Conservation (phyloP, 2,113 vertebrate species). For the Perca schrenkii region DNA sequence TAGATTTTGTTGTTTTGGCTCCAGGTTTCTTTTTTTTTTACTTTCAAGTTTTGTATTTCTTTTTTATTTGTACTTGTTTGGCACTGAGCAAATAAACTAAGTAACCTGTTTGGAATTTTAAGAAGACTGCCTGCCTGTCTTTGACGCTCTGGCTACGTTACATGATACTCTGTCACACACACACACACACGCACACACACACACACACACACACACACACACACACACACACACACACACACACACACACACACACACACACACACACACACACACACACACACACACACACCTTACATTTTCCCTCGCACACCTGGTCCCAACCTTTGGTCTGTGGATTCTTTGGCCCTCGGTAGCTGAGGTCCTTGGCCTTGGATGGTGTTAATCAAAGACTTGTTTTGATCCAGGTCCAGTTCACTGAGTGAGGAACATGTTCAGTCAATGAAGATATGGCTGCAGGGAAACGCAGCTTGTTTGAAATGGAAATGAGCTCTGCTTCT, state of each 20-base stretch:
- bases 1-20: too few relatives aligned
- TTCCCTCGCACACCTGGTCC: conserved; percentile 59
- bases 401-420: conserved; percentile 70
- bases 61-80: too few relatives aligned
- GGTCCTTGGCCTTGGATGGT: conserved; percentile 41
- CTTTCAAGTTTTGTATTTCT: too few relatives aligned
- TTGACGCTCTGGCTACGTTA: too few relatives aligned
- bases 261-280: background rate
- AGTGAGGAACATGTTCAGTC: conserved; percentile 65
- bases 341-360: conserved; percentile 48
- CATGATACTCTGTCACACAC: background rate
- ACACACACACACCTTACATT: background rate
- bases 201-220: conserved; percentile 5
- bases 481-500: conserved; percentile 69
- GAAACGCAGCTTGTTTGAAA: conserved; percentile 72
- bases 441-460: conserved; percentile 52
- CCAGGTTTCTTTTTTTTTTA: too few relatives aligned
- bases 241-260: conserved; percentile 5
- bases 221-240: conserved; percentile 5
- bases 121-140: too few relatives aligned
- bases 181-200: background rate
- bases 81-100: too few relatives aligned
- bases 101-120: too few relatives aligned
- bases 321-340: conserved; percentile 52
- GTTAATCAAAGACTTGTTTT: conserved; percentile 74